Evolutionary conservation across 2,888 invertebrate genomes (phyloP).

Genomic region (Melinaea marsaeus): DNA sequence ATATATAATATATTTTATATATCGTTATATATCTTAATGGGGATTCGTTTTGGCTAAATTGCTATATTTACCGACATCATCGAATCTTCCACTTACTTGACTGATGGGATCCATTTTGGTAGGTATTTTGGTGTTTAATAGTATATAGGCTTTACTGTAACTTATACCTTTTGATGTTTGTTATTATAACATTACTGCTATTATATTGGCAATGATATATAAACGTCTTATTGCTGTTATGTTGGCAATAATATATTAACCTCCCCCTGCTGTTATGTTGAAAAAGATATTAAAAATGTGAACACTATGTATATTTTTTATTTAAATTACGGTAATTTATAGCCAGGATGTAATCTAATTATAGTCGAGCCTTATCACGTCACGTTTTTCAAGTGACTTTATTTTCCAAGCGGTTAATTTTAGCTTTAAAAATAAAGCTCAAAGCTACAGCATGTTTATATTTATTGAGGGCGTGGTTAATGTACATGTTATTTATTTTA

Average conservation of each 20-base stretch:
- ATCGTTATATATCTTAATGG: neutral
- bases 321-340: slow-evolving; percentile 36
- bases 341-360: slow-evolving; percentile 55
- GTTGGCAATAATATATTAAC: no score
- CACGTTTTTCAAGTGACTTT: slow-evolving; percentile 50
- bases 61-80: slow-evolving; percentile 1
- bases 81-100: neutral
- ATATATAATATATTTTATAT: neutral
- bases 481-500: slow-evolving; percentile 44
- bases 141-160: neutral
- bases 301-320: neutral
- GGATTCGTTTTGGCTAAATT: neutral
- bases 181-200: no score
- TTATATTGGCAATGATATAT: no score
- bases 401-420: slow-evolving; percentile 57
- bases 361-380: slow-evolving; percentile 58
- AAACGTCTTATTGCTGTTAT: no score
- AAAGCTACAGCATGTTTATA: slow-evolving; percentile 49
- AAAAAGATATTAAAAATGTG: no score
- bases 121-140: slow-evolving; percentile 1
- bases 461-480: slow-evolving; percentile 41
- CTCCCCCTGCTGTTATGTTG: no score
- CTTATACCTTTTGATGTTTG: neutral
- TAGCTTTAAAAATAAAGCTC: slow-evolving; percentile 44
- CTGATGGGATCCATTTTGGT: neutral